Base-by-base conservation (phyloP, 2,888 invertebrate genomes). In the Halictus ligatus region DNA sequence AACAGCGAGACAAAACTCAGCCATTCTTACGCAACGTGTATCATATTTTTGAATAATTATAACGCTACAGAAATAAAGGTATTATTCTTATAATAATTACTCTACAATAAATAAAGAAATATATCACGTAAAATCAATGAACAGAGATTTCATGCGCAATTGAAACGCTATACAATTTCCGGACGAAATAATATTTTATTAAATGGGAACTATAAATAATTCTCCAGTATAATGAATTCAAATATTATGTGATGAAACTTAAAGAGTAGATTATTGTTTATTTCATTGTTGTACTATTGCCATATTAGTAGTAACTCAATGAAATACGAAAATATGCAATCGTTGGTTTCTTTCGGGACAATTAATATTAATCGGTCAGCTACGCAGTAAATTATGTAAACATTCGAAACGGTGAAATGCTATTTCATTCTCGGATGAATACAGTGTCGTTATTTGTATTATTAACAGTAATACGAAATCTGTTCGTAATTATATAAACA, bases 1-100 rank as follows among this genome's bases (percentile, higher is more conserved):
- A 25, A 60, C 60, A 13, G 25, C 60, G 25, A 13, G 93, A 93
- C 92, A 94, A 94, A 94, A 93, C 93, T 93, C 93, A 83, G 92
- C 89, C 93, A 92, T 87, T 35, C 80, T 83, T 78, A 82, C 90
- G 88, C 91, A 93, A 72, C 91, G 86, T 93, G 93, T 93, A 93
- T 93, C 93, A 92, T 78, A 82, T 90, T 93, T 93, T 93, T 92
- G 93, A 83, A 72, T 74, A 35, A 64, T 21, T 1, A 13, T 15
- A 69, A 8, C 8, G 29, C 50, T 21, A 5, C 25, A 10, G 13
- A 7, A 43, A n/a, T 12, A 12, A n/a, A 21, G 35, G 21, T n/a
- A 74, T 81, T 3, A 21, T 21, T 64, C 58, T 15, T 75, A 7
- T 50, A 43, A 48, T 75, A 35, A 35, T 60, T 6, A 60, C 2